phyloP scores from a whole-genome alignment of 1,140 invertebrate genomes.

The Steinernema feltiae region DNA sequence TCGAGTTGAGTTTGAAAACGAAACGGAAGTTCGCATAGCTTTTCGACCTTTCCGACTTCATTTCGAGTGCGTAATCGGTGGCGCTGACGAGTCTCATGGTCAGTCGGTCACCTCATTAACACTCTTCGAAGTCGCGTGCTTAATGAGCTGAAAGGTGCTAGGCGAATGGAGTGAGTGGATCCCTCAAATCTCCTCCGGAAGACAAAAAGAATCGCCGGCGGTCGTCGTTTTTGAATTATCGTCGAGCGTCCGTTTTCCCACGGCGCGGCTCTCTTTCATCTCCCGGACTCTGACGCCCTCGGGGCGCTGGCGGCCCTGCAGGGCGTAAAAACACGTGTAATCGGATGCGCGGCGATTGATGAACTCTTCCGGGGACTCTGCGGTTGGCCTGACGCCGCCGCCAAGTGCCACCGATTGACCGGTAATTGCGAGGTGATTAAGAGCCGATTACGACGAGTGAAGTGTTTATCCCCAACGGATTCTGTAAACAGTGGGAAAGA shows the following conservation, averaged over 20 bases:
- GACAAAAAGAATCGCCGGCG: background rate
- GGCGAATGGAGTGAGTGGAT: background rate
- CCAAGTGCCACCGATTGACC: background rate
- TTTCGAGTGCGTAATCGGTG: background rate
- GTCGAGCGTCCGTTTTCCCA: background rate
- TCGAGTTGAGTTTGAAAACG: too few species aligned
- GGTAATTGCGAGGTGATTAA: background rate
- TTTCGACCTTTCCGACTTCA: background rate
- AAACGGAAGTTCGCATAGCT: background rate
- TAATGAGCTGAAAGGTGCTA: background rate
- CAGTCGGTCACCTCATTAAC: constrained; percentile 5
- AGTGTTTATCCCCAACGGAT: background rate
- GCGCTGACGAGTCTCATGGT: background rate
- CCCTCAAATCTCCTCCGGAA: background rate
- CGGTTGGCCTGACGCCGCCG: background rate
- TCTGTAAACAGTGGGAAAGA: background rate
- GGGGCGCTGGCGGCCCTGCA: background rate
- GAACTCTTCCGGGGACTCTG: background rate
- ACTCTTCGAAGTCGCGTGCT: background rate
- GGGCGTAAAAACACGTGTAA: constrained; percentile 1
- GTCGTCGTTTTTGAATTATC: background rate
- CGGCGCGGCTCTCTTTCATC: background rate
- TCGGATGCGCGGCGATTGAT: background rate
- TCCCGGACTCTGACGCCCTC: background rate
- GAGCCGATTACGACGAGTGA: background rate